Conservation (phyloP, 2,888 invertebrate species). For the Steinernema hermaphroditum region DNA sequence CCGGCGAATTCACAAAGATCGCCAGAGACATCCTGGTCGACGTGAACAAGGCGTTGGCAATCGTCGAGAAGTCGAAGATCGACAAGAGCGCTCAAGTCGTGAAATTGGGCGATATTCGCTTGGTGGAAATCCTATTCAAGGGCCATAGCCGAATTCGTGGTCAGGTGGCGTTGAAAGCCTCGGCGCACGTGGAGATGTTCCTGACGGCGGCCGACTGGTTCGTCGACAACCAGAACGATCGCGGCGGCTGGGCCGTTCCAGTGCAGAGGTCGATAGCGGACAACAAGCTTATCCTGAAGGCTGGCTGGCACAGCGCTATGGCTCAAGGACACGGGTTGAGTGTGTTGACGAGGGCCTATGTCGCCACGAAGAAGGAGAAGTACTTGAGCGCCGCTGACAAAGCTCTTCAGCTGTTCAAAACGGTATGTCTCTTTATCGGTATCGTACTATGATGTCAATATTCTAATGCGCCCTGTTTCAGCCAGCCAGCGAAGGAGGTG, state of each 20-base stretch:
- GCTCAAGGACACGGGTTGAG: constrained; percentile 93
- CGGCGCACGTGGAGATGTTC: constrained; percentile 87
- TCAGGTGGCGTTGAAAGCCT: constrained; percentile 6
- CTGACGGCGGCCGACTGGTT: constrained; percentile 91
- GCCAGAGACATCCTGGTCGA: constrained; percentile 55
- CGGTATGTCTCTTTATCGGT: constrained; percentile 33
- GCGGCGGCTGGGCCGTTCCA: constrained; percentile 90
- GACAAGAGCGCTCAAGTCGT: neutral
- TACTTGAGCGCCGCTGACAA: constrained; percentile 82
- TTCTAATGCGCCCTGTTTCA: constrained; percentile 29
- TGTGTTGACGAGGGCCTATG: constrained; percentile 85
- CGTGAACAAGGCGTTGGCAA: constrained; percentile 51
- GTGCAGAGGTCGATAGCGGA: constrained; percentile 75
- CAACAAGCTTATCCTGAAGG: constrained; percentile 79
- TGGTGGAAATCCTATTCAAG: constrained; percentile 20
- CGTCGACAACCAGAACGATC: constrained; percentile 79
- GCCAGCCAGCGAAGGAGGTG: constrained; percentile 78
- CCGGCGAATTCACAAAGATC: constrained; percentile 44
- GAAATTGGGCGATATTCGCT: constrained; percentile 26
- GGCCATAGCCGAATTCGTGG: neutral
- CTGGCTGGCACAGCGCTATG: constrained; percentile 97
- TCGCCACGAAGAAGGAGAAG: constrained; percentile 75
- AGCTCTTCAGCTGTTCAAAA: constrained; percentile 78
- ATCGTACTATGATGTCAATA: neutral
- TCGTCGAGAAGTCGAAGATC: constrained; percentile 33